These are phyloP conservation scores for Microcaecilia unicolor DNA, from an alignment of 2,797 vertebrate genomes.

Conservation along the genomic window DNA sequence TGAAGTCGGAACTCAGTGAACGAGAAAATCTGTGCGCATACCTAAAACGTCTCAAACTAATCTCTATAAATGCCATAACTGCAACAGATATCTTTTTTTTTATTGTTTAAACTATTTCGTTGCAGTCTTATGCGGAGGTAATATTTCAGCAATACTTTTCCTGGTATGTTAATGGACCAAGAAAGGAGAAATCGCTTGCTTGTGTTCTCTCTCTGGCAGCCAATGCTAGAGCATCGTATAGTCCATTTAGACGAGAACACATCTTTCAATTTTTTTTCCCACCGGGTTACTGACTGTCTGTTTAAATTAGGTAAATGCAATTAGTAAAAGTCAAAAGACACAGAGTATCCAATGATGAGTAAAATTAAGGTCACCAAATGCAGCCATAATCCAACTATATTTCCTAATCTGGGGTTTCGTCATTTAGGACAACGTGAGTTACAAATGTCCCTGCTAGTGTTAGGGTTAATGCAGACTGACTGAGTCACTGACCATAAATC, in stretches of 20 bases:
- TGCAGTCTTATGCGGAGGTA: constrained; percentile 31
- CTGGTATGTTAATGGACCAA: constrained; percentile 24
- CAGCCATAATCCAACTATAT: not conserved
- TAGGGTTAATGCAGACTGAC: constrained; percentile 14
- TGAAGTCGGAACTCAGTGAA: constrained; percentile 40
- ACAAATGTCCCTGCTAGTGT: not conserved
- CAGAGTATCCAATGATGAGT: constrained; percentile 6
- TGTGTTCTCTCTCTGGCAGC: not conserved
- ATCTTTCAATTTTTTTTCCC: not conserved
- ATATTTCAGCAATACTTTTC: constrained; percentile 29
- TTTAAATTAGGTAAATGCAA: constrained; percentile 31
- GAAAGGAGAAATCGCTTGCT: constrained; percentile 5
- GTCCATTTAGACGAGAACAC: constrained; percentile 12
- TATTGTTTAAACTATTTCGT: constrained; percentile 43
- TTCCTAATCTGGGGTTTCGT: not conserved
- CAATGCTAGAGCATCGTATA: constrained; percentile 5
- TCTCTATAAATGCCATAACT: constrained; percentile 31
- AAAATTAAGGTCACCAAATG: constrained; percentile 17
- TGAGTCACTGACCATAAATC: constrained; percentile 13
- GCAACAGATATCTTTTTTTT: constrained; percentile 18
- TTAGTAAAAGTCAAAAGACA: constrained; percentile 13
- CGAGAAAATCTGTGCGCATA: constrained; percentile 37
- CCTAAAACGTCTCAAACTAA: constrained; percentile 30
- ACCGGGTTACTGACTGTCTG: constrained; percentile 21
- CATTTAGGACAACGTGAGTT: not conserved